phyloP scores from a whole-genome alignment of 2,888 invertebrate species.

The Corythucha ciliata region DNA sequence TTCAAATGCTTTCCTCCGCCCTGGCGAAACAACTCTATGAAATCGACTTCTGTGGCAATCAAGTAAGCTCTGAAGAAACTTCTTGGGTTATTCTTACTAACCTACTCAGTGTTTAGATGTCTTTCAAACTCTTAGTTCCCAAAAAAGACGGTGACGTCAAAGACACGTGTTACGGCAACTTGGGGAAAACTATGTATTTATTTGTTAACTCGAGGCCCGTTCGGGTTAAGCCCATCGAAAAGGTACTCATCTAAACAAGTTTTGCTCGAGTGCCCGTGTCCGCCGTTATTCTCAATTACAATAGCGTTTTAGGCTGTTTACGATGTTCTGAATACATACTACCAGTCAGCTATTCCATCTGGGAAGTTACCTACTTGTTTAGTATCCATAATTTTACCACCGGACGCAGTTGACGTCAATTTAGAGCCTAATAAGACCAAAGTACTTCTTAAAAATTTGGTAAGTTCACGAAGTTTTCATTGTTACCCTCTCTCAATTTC shows the following conservation, averaged over 20 bases:
- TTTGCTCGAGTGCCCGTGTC: constrained; percentile 1
- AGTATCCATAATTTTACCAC: constrained; percentile 42
- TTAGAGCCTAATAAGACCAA: constrained; percentile 52
- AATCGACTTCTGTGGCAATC: not conserved
- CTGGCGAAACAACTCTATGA: constrained; percentile 29
- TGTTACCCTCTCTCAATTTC: no score
- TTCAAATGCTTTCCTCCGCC: constrained; percentile 37
- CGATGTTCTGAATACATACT: constrained; percentile 41
- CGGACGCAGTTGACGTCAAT: constrained; percentile 48
- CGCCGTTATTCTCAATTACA: constrained; percentile 18
- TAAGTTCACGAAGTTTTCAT: no score
- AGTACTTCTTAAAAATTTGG: constrained; percentile 44
- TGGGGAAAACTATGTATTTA: constrained; percentile 38
- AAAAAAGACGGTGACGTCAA: constrained; percentile 38
- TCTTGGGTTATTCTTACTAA: no score
- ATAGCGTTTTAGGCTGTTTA: constrained; percentile 42
- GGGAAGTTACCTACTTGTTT: constrained; percentile 45
- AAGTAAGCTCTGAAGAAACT: no score
- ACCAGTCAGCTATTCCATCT: constrained; percentile 40
- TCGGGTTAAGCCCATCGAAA: constrained; percentile 46
- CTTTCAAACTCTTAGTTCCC: constrained; percentile 39
- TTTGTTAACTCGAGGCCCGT: constrained; percentile 50
- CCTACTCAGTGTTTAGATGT: no score
- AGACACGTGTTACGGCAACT: constrained; percentile 31
- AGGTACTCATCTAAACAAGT: constrained; percentile 44